A percentile compares a stretch with the other conserved stretches of the same genome.
Conservation (phyloP, 2,797 vertebrate genomes). For the Arrhamphus sclerolepis region DNA sequence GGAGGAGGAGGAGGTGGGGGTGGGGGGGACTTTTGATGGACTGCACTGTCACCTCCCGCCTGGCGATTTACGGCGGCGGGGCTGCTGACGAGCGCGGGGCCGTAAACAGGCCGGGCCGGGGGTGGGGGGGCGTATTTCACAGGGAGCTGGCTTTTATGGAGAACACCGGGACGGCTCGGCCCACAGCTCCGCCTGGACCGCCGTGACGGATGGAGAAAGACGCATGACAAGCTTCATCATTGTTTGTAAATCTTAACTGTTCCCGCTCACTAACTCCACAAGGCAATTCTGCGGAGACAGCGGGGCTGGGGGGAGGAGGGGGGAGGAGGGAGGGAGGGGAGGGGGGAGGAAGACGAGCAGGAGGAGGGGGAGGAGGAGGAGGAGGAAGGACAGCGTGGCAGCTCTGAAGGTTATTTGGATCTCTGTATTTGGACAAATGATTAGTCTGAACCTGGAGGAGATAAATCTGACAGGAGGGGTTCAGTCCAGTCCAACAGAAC, state of each 20-base stretch:
- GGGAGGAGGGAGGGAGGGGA: conserved; percentile 46
- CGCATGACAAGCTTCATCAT: conserved; percentile 99
- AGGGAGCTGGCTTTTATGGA: conserved; percentile 99
- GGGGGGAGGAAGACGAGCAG: conserved; percentile 63
- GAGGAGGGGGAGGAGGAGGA: conserved; percentile 24
- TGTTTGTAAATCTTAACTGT: conserved; percentile 99
- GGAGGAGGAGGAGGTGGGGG: conserved; percentile 86
- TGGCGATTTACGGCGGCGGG: conserved; percentile 95
- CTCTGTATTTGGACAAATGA: conserved; percentile 91
- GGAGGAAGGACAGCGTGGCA: conserved; percentile 93
- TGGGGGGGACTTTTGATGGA: conserved; percentile 91
- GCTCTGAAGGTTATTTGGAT: conserved; percentile 98
- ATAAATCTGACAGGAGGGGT: conserved; percentile 82
- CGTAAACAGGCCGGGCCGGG: conserved; percentile 97
- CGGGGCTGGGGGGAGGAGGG: conserved; percentile 67
- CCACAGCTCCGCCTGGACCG: conserved; percentile 87
- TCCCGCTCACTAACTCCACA: conserved; percentile 99
- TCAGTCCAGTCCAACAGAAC: too few relatives aligned
- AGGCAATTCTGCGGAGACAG: conserved; percentile 99
- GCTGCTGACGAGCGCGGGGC: conserved; percentile 97
- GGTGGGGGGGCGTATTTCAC: conserved; percentile 99
- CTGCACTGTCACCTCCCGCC: conserved; percentile 95
- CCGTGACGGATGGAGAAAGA: conserved; percentile 99
- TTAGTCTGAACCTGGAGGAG: conserved; percentile 73
- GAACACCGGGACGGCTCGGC: conserved; percentile 95